Conservation (phyloP, 1,140 invertebrate genomes). For the Drosophila bipectinata region DNA sequence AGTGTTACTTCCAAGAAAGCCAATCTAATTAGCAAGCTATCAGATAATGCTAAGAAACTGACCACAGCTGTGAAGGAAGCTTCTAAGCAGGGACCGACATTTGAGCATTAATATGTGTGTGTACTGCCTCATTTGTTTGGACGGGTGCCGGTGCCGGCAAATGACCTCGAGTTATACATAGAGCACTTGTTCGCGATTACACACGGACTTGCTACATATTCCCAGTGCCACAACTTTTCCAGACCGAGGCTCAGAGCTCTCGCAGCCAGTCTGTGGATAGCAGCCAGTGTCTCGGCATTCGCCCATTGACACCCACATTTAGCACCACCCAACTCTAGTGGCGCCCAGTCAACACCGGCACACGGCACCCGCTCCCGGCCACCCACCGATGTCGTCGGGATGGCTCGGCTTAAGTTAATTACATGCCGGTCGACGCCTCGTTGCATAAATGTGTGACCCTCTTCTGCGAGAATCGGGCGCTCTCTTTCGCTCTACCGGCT, state of each 20-base stretch:
- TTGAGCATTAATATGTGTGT: slow-evolving; percentile 1
- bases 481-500: slow-evolving; percentile 22
- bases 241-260: slow-evolving; percentile 35
- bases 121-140: slow-evolving; percentile 45
- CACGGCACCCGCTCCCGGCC: not conserved
- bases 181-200: slow-evolving; percentile 9
- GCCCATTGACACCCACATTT: slow-evolving; percentile 10
- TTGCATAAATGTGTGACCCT: slow-evolving; percentile 76
- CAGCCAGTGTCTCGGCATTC: slow-evolving; percentile 24
- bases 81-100: not conserved
- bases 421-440: slow-evolving; percentile 78
- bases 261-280: slow-evolving; percentile 29
- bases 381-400: slow-evolving; percentile 37
- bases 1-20: not conserved
- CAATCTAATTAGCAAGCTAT: not conserved
- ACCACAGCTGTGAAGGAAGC: not conserved
- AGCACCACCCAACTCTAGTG: slow-evolving; percentile 12
- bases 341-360: slow-evolving; percentile 1
- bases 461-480: slow-evolving; percentile 24
- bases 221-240: slow-evolving; percentile 10
- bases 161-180: slow-evolving; percentile 63
- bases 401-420: slow-evolving; percentile 76
- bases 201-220: not conserved
- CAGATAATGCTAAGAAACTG: slow-evolving; percentile 1
- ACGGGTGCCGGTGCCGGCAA: slow-evolving; percentile 75